Evolutionary conservation across 2,888 invertebrate species (phyloP), one percentile per base, ranked within the genome.

Genomic region (Pecten maximus): DNA sequence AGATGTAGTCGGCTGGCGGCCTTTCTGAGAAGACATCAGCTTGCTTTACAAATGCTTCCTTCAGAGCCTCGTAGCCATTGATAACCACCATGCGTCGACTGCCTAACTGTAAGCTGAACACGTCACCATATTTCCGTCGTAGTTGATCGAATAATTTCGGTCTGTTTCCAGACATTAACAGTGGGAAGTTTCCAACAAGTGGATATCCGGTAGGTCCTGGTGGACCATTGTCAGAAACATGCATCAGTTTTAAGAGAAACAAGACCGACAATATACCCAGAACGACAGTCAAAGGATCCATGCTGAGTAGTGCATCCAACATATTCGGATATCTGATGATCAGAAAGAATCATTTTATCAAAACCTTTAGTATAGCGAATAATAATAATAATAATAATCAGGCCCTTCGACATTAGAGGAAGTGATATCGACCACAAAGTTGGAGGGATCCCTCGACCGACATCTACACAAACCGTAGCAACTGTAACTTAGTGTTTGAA

Each of bases 31-130:
- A 94, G 40, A 90, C 88, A 48, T 93, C 93, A 3, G 92, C 93
- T 40, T 94, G 91, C 48, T 91, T 92, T 39, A 94, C 93, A 50
- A 94, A 91, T 39, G 93, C 93, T 39, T 94, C 93, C 91, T 92
- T 93, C 88, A 94, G 91, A 12, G 89, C 87, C 15, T 92, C 92
- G 48, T 92, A 90, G 0, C 94, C 94, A 48, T 93, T 94, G 19
- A 94, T 35, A 15, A 94, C 92, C 50, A 94, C 89, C n/a, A 93
- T 92, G 40, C 93, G 91, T 28, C 93, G 87, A 35, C 87, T 90
- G 0, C 94, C 94, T 93, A 94, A 92, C 90, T 93, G 92, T 87
- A 93, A 48, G 86, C 94, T 92, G 60, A 91, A 93, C 15, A 94
- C 89, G 88, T 94, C 94, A 0, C 94, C 94, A 60, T 94, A 93